Evolutionary conservation across 1,140 invertebrate species (phyloP).

Genomic region (Drosophila subpulchrella): DNA sequence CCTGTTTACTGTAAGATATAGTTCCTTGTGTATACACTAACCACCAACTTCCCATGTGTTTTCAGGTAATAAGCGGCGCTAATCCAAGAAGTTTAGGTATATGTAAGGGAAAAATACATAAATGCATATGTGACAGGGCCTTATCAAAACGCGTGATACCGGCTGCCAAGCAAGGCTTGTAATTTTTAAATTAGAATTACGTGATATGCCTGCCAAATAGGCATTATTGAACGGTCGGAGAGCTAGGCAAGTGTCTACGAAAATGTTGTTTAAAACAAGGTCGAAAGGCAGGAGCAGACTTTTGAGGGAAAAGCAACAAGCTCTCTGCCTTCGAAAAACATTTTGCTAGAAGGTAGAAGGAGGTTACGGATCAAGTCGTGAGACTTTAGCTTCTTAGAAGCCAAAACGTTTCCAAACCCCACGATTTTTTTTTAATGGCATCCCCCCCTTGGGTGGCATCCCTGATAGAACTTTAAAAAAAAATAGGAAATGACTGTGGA

Average conservation of each 20-base stretch:
- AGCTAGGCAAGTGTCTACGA: conserved; percentile 31
- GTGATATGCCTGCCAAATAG: conserved; percentile 58
- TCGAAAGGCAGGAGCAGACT: neutral
- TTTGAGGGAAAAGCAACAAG: conserved; percentile 36
- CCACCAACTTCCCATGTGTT: neutral
- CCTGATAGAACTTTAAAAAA: neutral
- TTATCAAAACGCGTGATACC: conserved; percentile 60
- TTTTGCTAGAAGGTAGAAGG: neutral
- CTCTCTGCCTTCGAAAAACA: neutral
- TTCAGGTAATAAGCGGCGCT: conserved; percentile 32
- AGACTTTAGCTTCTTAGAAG: conserved; percentile 30
- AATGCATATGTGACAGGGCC: conserved; percentile 26
- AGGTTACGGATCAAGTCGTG: conserved; percentile 26
- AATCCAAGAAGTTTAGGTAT: conserved; percentile 1
- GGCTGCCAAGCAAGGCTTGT: conserved; percentile 62
- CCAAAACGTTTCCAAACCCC: conserved; percentile 33
- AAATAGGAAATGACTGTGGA: conserved; percentile 5
- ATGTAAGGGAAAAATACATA: conserved; percentile 14
- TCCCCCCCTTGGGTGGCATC: conserved; percentile 19
- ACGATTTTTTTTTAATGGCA: conserved; percentile 56
- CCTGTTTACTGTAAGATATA: too few species aligned
- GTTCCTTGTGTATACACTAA: neutral
- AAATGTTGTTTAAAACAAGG: conserved; percentile 39
- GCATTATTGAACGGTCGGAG: conserved; percentile 25
- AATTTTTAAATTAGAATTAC: conserved; percentile 80